A percentile compares a stretch with the other conserved stretches of the same genome.
Evolutionary conservation across 2,113 vertebrate species (phyloP).

Genomic region (Lathamus discolor): DNA sequence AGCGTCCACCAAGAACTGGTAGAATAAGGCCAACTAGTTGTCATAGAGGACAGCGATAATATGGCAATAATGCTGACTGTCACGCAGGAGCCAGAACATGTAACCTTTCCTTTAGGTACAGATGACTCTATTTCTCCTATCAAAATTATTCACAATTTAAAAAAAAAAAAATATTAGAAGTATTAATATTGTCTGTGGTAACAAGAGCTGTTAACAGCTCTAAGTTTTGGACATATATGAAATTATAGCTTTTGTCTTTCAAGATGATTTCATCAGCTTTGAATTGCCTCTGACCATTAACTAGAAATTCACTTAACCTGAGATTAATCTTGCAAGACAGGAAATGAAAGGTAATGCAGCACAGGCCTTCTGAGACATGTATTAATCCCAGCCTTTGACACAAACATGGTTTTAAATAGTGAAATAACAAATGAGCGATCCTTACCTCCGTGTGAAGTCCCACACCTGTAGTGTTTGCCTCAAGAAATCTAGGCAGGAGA

Average conservation of each 20-base stretch:
- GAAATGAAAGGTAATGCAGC: slow-evolving; percentile 45
- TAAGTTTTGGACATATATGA: not conserved
- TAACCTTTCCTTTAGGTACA: not conserved
- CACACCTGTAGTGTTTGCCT: not conserved
- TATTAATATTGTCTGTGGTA: not conserved
- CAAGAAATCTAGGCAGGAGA: not conserved
- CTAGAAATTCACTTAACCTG: slow-evolving; percentile 43
- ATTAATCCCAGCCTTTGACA: slow-evolving; percentile 41
- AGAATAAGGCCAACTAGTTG: not conserved
- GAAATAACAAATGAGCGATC: slow-evolving; percentile 26
- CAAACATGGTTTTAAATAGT: not conserved
- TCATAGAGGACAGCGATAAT: accelerated
- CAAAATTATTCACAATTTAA: not conserved
- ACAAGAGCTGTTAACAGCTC: not conserved
- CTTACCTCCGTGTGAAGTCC: not conserved
- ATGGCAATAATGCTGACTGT: not conserved
- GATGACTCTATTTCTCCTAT: not conserved
- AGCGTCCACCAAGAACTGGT: not conserved
- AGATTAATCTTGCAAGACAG: slow-evolving; percentile 36
- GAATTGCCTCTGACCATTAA: slow-evolving; percentile 35
- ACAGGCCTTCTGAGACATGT: slow-evolving; percentile 13
- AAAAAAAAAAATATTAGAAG: not conserved
- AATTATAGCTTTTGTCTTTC: slow-evolving; percentile 2
- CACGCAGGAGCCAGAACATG: not conserved
- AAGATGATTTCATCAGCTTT: not conserved